A percentile compares a stretch with the other conserved stretches of the same genome.
These are phyloP conservation scores for Leptodactylus fuscus DNA, from an alignment of 2,113 vertebrate genomes.

Conservation along the genomic window DNA sequence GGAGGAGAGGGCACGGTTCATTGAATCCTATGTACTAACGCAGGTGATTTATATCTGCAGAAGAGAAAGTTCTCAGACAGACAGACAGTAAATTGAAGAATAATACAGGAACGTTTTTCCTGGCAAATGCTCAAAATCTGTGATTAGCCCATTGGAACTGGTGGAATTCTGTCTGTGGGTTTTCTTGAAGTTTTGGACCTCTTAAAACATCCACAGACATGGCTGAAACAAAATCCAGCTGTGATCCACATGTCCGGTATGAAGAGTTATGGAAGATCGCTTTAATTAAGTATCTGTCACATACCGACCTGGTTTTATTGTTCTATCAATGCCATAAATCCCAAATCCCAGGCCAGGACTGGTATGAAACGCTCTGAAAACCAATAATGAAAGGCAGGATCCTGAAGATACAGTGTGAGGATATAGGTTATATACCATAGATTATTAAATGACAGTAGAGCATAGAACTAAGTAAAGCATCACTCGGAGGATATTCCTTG, in stretches of 20 bases:
- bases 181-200: slow-evolving; percentile 12
- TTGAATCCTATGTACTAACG: neutral
- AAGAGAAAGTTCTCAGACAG: slow-evolving; percentile 1
- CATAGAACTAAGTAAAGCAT: neutral
- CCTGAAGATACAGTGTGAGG: neutral
- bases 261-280: slow-evolving; percentile 20
- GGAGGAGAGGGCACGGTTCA: slow-evolving; percentile 33
- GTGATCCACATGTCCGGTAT: neutral
- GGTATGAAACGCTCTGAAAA: slow-evolving; percentile 18
- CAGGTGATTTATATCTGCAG: slow-evolving; percentile 32
- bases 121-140: slow-evolving; percentile 29
- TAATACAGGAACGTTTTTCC: neutral
- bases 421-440: neutral
- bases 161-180: slow-evolving; percentile 44
- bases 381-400: neutral
- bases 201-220: slow-evolving; percentile 26
- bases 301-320: neutral
- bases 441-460: neutral
- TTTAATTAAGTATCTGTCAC: neutral
- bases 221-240: slow-evolving; percentile 33
- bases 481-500: neutral
- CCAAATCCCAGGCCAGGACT: slow-evolving; percentile 5
- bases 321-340: slow-evolving; percentile 10
- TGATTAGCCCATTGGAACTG: slow-evolving; percentile 44
- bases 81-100: slow-evolving; percentile 41